phyloP scores from a whole-genome alignment of 2,797 vertebrate species.

The Xiphophorus birchmanni region DNA sequence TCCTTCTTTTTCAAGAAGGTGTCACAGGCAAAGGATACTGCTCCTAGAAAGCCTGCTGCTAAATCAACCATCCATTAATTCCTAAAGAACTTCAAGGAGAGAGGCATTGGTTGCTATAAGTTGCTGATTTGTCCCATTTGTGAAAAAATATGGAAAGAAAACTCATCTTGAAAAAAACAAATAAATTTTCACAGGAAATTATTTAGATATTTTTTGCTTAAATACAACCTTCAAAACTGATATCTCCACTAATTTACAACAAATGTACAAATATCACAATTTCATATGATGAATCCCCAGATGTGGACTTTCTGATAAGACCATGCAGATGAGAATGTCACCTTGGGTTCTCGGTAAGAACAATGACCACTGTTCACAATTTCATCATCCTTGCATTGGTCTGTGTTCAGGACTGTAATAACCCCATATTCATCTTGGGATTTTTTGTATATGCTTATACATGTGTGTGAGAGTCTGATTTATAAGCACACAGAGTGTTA shows the following conservation, averaged over 20 bases:
- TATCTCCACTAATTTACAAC: not conserved
- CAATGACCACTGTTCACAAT: slow-evolving; percentile 10
- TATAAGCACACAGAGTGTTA: slow-evolving; percentile 21
- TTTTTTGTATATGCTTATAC: slow-evolving; percentile 4
- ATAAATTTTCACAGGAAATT: not conserved
- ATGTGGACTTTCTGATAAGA: slow-evolving; percentile 1
- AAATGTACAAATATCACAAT: not conserved
- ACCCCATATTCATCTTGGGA: not conserved
- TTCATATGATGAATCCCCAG: not conserved
- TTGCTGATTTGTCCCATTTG: not conserved
- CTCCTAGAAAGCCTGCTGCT: not conserved
- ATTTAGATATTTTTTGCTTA: not conserved
- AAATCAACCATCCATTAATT: not conserved
- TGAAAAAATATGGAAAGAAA: not conserved
- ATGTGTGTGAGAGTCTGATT: slow-evolving; percentile 29
- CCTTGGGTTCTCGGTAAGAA: not conserved
- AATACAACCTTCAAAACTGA: not conserved
- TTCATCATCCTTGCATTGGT: slow-evolving; percentile 1
- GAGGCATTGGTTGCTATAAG: not conserved
- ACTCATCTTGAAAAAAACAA: not conserved
- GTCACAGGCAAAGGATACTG: not conserved
- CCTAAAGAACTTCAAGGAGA: not conserved
- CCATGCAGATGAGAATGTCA: slow-evolving; percentile 1
- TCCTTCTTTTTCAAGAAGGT: not conserved
- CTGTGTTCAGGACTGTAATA: slow-evolving; percentile 12